Evolutionary conservation across 2,113 vertebrate genomes (phyloP).

Genomic region (Rhinolophus sinicus): DNA sequence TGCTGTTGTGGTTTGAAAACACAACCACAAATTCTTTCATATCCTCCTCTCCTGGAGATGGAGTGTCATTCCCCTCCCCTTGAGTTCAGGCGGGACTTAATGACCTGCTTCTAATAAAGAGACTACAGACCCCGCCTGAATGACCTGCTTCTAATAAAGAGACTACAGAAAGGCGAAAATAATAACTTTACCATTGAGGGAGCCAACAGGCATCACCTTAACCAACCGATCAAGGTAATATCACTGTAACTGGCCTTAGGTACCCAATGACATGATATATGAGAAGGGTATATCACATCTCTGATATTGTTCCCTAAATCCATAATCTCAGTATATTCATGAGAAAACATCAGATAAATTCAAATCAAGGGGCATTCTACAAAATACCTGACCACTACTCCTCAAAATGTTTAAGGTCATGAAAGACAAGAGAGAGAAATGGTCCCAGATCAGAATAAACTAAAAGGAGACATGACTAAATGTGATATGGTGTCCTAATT

Average conservation of each 20-base stretch:
- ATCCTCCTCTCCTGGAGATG: neutral
- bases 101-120: neutral
- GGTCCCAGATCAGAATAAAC: neutral
- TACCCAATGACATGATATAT: neutral
- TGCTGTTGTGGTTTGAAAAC: neutral
- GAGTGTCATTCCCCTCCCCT: neutral
- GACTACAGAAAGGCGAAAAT: neutral
- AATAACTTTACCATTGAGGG: neutral
- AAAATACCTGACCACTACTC: neutral
- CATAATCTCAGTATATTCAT: neutral
- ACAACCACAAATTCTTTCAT: neutral
- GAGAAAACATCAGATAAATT: neutral
- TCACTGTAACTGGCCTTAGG: neutral
- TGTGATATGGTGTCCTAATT: neutral
- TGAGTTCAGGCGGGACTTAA: neutral
- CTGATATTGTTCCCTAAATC: neutral
- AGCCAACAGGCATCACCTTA: neutral
- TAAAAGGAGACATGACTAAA: neutral
- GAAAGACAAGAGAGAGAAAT: neutral
- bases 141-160: neutral
- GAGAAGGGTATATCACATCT: neutral
- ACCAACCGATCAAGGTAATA: neutral
- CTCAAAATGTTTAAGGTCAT: conserved; percentile 13
- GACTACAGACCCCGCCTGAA: neutral
- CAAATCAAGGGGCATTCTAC: neutral